These are phyloP conservation scores for Edolisoma coerulescens DNA, from an alignment of 2,113 vertebrate species.

Conservation along the genomic window DNA sequence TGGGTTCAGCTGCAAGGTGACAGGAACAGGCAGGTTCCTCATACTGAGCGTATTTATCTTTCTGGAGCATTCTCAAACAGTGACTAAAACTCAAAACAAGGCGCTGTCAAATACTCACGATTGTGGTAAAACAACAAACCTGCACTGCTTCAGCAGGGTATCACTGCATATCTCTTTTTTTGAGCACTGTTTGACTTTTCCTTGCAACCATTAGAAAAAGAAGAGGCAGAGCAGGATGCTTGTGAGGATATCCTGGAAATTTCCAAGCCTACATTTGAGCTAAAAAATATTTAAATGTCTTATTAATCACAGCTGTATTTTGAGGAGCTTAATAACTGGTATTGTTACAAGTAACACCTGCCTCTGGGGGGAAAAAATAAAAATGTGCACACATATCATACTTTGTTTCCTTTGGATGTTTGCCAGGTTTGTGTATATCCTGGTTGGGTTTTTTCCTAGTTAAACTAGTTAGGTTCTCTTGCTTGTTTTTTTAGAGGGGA, in stretches of 20 bases:
- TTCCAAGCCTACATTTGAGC: background rate
- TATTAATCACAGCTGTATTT: background rate
- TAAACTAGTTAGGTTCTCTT: background rate
- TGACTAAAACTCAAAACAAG: background rate
- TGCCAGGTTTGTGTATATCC: background rate
- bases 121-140: background rate
- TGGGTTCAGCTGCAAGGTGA: background rate
- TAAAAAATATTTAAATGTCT: background rate
- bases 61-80: background rate
- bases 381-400: background rate
- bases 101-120: background rate
- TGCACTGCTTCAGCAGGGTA: background rate
- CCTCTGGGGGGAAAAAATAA: background rate
- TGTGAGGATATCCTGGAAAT: background rate
- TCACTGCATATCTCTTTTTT: background rate
- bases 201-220: background rate
- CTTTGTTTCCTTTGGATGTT: constrained; percentile 1
- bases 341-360: background rate
- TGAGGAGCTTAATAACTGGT: background rate
- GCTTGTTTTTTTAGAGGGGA: accelerated
- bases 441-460: background rate
- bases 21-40: background rate
- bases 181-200: background rate
- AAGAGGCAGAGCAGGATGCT: background rate
- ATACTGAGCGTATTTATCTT: background rate